Evolutionary conservation across 2,888 invertebrate genomes (phyloP).

Genomic region (Sinodicranocentrus sp.): DNA sequence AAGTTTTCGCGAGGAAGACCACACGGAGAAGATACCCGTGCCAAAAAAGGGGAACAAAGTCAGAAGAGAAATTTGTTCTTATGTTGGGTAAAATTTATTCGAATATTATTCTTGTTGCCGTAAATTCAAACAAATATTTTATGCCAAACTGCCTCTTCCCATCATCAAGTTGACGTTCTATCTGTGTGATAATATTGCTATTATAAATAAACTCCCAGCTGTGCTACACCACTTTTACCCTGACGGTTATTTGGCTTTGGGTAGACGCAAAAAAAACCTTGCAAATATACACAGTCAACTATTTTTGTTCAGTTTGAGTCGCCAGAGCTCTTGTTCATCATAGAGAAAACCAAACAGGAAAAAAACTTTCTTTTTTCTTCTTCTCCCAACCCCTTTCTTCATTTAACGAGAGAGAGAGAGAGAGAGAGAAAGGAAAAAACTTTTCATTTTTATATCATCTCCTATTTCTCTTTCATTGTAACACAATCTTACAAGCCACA

Average conservation of each 20-base stretch:
- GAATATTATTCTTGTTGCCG: slow-evolving; percentile 37
- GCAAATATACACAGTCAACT: too few relatives aligned
- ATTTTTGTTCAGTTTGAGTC: too few relatives aligned
- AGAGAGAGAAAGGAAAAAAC: neutral
- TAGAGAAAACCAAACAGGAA: slow-evolving; percentile 3
- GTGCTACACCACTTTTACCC: neutral
- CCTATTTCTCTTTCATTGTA: neutral
- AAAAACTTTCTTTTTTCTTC: neutral
- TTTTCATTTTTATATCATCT: slow-evolving; percentile 22
- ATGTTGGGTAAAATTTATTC: slow-evolving; percentile 37
- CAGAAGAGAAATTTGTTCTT: slow-evolving; percentile 13
- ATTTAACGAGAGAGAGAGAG: too few relatives aligned
- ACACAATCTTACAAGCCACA: neutral
- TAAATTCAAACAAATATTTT: slow-evolving; percentile 51
- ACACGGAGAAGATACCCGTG: slow-evolving; percentile 10
- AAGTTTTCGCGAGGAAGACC: slow-evolving; percentile 8
- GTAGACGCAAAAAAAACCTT: too few relatives aligned
- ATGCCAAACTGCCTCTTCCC: slow-evolving; percentile 34
- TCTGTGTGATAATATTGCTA: slow-evolving; percentile 28
- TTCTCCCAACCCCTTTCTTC: too few relatives aligned
- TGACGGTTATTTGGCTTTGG: too few relatives aligned
- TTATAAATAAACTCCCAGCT: slow-evolving; percentile 32
- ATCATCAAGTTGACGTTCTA: slow-evolving; percentile 27
- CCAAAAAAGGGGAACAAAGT: slow-evolving; percentile 32
- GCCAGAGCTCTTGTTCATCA: too few relatives aligned